Evolutionary conservation across 2,797 vertebrate genomes (phyloP).

Genomic region (Sebastes dallii): DNA sequence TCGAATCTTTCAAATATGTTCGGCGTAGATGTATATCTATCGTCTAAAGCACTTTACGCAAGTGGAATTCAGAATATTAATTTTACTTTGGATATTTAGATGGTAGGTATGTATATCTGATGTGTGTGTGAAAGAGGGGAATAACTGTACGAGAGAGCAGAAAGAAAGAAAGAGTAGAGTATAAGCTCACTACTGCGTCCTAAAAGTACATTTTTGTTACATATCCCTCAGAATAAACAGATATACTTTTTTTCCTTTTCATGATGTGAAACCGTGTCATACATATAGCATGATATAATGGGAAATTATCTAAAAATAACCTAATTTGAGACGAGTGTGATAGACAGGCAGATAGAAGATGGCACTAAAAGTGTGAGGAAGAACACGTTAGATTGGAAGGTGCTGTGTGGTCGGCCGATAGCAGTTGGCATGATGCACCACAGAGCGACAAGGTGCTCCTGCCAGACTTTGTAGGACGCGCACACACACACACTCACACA

Average conservation of each 20-base stretch:
- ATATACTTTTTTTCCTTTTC: not conserved
- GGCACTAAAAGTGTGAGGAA: slow-evolving; percentile 6
- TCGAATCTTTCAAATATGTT: not conserved
- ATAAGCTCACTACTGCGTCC: not conserved
- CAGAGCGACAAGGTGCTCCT: slow-evolving; percentile 59
- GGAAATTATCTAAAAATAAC: not conserved
- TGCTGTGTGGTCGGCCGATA: slow-evolving; percentile 34
- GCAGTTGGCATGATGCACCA: slow-evolving; percentile 53
- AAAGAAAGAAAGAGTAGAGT: not conserved
- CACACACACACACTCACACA: slow-evolving; percentile 7
- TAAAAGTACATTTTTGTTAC: not conserved
- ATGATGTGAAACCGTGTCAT: not conserved
- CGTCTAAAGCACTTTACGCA: not conserved
- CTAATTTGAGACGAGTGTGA: not conserved
- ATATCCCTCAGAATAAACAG: not conserved
- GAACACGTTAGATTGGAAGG: slow-evolving; percentile 20
- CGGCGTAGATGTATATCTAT: not conserved
- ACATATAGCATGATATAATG: not conserved
- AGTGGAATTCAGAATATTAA: not conserved
- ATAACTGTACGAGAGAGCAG: not conserved
- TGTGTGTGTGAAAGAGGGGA: not conserved
- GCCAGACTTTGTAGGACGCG: slow-evolving; percentile 57
- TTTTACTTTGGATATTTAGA: not conserved
- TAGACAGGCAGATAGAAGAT: not conserved
- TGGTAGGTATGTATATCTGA: too few relatives aligned